phyloP scores from a whole-genome alignment of 30 jellyfish, hydroid and myxozoan genomes.

The Aurelia sp. region DNA sequence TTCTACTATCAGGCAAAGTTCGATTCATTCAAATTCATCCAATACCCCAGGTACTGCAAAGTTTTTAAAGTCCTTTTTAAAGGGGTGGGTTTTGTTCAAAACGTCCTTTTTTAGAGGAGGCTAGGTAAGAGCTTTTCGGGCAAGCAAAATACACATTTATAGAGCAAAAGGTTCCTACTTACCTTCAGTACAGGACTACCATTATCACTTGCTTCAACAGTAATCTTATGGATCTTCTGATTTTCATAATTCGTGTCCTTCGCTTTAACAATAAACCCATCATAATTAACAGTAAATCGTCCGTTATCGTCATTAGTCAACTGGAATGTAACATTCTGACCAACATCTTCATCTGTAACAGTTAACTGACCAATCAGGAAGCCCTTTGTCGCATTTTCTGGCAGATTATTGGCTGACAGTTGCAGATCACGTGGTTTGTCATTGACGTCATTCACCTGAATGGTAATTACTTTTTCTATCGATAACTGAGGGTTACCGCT shows the following conservation, averaged over 20 bases:
- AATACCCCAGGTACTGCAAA: too few species aligned
- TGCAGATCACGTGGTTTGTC: constrained; percentile 80
- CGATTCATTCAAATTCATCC: too few species aligned
- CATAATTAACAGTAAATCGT: constrained; percentile 32
- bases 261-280: constrained; percentile 50
- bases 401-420: constrained; percentile 62
- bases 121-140: too few species aligned
- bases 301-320: constrained; percentile 74
- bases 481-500: constrained; percentile 70
- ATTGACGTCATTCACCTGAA: constrained; percentile 57
- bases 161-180: neutral
- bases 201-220: constrained; percentile 77
- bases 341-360: constrained; percentile 81
- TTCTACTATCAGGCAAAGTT: too few species aligned
- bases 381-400: constrained; percentile 80
- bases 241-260: constrained; percentile 76
- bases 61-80: too few species aligned
- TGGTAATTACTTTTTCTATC: constrained; percentile 31
- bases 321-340: constrained; percentile 58
- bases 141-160: too few species aligned
- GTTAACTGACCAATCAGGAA: constrained; percentile 68
- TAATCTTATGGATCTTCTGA: constrained; percentile 49
- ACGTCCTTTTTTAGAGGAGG: too few species aligned
- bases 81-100: too few species aligned
- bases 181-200: constrained; percentile 82